A percentile compares a stretch with the other conserved stretches of the same genome.
phyloP scores from a whole-genome alignment of 1,140 invertebrate species.

The Lordiphosa mommai region DNA sequence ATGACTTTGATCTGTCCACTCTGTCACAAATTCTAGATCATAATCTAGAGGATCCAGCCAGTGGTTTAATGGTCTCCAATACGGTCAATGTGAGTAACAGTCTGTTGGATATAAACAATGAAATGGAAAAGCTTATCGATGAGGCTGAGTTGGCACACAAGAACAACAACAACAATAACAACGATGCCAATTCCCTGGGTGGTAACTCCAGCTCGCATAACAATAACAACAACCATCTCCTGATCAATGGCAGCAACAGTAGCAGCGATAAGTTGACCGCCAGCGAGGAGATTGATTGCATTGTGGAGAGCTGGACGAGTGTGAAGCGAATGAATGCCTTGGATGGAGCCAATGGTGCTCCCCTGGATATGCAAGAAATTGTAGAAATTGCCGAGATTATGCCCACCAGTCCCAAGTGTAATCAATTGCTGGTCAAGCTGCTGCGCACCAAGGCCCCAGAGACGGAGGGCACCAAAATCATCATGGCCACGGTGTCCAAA shows the following conservation, averaged over 20 bases:
- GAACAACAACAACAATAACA: conserved; percentile 47
- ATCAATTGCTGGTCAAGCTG: conserved; percentile 68
- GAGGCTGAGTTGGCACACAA: conserved; percentile 50
- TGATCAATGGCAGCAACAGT: conserved; percentile 46
- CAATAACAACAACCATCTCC: conserved; percentile 43
- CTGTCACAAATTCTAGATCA: conserved; percentile 61
- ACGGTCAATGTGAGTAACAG: conserved; percentile 58
- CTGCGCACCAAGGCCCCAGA: conserved; percentile 59
- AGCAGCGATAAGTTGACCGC: conserved; percentile 40
- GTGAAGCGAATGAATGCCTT: conserved; percentile 70
- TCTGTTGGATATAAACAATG: conserved; percentile 44
- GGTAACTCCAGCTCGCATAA: conserved; percentile 28
- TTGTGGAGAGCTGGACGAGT: conserved; percentile 69
- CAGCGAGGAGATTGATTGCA: conserved; percentile 66
- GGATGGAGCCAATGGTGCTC: conserved; percentile 37
- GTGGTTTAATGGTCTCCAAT: conserved; percentile 57
- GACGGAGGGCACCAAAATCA: conserved; percentile 54
- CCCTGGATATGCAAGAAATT: conserved; percentile 45
- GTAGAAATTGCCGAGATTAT: conserved; percentile 71
- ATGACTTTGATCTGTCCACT: conserved; percentile 62
- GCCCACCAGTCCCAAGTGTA: conserved; percentile 67
- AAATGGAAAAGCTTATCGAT: conserved; percentile 63
- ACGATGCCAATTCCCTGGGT: conserved; percentile 30
- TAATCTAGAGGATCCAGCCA: conserved; percentile 50
- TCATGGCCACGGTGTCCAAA: conserved; percentile 67